Evolutionary conservation across 2,797 vertebrate species (phyloP).

Genomic region (Trematomus bernacchii): DNA sequence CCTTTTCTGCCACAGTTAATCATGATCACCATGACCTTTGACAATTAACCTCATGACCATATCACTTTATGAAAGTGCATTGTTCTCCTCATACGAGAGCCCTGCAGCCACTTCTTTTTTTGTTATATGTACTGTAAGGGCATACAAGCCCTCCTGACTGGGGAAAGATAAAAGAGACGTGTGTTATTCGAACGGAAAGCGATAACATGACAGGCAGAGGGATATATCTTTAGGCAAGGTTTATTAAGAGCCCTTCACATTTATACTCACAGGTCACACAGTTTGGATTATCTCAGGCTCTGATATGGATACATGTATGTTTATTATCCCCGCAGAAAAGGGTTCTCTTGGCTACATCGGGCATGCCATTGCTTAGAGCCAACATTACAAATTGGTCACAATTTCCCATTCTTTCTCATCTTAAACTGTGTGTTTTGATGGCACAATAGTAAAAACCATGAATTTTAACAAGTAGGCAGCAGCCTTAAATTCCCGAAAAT

Average conservation of each 20-base stretch:
- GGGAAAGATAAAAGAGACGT: conserved; percentile 65
- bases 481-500: not conserved
- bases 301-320: conserved; percentile 1
- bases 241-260: conserved; percentile 40
- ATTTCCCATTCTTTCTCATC: conserved; percentile 10
- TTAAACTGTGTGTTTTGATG: not conserved
- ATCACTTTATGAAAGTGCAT: conserved; percentile 21
- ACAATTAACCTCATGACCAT: conserved; percentile 30
- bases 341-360: not conserved
- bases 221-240: conserved; percentile 42
- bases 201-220: conserved; percentile 35
- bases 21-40: conserved; percentile 28
- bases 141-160: conserved; percentile 44
- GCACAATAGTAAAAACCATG: not conserved
- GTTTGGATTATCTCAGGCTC: conserved; percentile 6
- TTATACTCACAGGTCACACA: conserved; percentile 1
- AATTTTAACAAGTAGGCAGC: not conserved
- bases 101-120: conserved; percentile 31
- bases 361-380: conserved; percentile 2
- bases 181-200: conserved; percentile 44
- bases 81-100: conserved; percentile 20
- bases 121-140: conserved; percentile 29
- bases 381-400: conserved; percentile 8
- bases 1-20: conserved; percentile 18
- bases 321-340: not conserved